Conservation (phyloP, 2,888 invertebrate genomes). For the Axea sp. region DNA sequence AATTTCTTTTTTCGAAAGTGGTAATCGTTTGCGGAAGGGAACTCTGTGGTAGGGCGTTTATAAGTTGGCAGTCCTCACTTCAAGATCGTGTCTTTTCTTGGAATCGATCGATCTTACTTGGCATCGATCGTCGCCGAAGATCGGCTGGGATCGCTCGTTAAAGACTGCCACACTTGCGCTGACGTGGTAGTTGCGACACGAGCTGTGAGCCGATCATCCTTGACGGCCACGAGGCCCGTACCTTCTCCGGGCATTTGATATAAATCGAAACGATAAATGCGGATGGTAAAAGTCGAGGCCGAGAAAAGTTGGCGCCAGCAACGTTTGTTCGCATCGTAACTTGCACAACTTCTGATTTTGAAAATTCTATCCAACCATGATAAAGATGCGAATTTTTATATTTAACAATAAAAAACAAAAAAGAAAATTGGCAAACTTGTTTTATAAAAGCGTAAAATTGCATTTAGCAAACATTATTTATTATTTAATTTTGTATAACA, state of each 20-base stretch:
- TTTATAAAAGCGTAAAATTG: too few relatives aligned
- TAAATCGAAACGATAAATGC: conserved; percentile 62
- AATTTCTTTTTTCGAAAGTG: conserved; percentile 7
- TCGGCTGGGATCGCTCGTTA: conserved; percentile 62
- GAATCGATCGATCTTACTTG: conserved; percentile 61
- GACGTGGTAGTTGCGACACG: conserved; percentile 74
- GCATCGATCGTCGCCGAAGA: conserved; percentile 61
- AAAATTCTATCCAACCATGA: too few relatives aligned
- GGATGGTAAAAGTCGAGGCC: conserved; percentile 62
- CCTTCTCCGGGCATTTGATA: conserved; percentile 59
- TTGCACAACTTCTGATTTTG: conserved; percentile 20
- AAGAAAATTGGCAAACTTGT: too few relatives aligned
- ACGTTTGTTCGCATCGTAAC: conserved; percentile 16
- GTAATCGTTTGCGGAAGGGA: conserved; percentile 50
- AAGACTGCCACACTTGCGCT: conserved; percentile 67
- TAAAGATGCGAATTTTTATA: too few relatives aligned
- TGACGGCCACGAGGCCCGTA: conserved; percentile 70
- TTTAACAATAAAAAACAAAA: too few relatives aligned
- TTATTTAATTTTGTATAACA: too few relatives aligned
- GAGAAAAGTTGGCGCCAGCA: conserved; percentile 58
- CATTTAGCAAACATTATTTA: too few relatives aligned
- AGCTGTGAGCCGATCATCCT: conserved; percentile 73
- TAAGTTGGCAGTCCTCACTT: conserved; percentile 56
- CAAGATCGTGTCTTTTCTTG: conserved; percentile 64
- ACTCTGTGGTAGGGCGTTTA: conserved; percentile 48